These are phyloP conservation scores for Pituophis catenifer DNA, from an alignment of 2,113 vertebrate genomes.

Conservation along the genomic window DNA sequence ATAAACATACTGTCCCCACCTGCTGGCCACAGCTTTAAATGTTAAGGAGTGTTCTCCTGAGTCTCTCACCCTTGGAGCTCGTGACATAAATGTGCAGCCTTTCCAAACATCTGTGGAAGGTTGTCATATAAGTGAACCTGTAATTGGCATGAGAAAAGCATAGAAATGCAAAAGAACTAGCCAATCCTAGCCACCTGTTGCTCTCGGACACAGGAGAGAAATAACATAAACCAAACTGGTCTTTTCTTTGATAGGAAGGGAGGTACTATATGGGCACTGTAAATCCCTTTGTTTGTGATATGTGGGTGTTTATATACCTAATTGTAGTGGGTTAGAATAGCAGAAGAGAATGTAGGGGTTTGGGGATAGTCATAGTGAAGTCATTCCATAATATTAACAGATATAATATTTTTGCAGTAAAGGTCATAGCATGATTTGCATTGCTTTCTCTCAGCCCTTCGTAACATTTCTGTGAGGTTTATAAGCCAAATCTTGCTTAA, in stretches of 20 bases:
- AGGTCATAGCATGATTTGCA: not conserved
- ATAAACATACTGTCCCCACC: not conserved
- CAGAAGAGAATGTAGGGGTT: not conserved
- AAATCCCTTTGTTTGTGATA: not conserved
- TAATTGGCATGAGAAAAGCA: not conserved
- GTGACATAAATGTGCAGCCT: not conserved
- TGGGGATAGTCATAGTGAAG: not conserved
- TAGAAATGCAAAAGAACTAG: not conserved
- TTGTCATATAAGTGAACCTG: not conserved
- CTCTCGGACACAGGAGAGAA: not conserved
- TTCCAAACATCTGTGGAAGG: not conserved
- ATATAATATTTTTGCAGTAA: not conserved
- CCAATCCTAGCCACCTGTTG: not conserved
- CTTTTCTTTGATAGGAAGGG: not conserved
- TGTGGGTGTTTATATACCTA: not conserved
- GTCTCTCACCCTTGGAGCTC: not conserved
- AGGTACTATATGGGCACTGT: not conserved
- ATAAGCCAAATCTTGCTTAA: not conserved
- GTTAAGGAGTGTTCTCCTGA: not conserved
- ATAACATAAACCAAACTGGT: not conserved
- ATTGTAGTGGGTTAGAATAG: not conserved
- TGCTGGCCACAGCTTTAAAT: not conserved
- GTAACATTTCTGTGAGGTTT: not conserved
- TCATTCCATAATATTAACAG: not conserved
- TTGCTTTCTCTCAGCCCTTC: not conserved